Evolutionary conservation across 1,140 invertebrate genomes (phyloP).

Genomic region (Drosophila ogumai): DNA sequence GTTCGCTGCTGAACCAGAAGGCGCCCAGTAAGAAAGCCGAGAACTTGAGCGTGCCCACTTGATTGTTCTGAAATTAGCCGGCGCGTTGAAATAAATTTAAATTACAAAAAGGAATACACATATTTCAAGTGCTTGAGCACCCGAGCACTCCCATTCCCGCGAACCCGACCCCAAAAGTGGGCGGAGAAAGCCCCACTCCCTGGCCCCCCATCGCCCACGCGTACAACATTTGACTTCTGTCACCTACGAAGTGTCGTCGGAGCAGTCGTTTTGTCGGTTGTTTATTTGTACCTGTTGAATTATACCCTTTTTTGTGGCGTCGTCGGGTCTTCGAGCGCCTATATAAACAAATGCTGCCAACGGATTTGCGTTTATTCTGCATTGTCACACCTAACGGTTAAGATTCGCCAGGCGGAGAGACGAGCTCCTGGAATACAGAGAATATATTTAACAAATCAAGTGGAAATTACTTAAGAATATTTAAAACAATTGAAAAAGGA

Average conservation of each 20-base stretch:
- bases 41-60: constrained; percentile 10
- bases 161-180: constrained; percentile 18
- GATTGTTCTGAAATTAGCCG: constrained; percentile 18
- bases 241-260: constrained; percentile 57
- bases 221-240: constrained; percentile 54
- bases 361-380: constrained; percentile 80
- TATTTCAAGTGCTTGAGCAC: constrained; percentile 38
- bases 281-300: constrained; percentile 69
- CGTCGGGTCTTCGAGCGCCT: constrained; percentile 56
- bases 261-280: constrained; percentile 41
- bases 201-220: constrained; percentile 29
- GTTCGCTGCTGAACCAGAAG: constrained; percentile 38
- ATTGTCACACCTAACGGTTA: constrained; percentile 72
- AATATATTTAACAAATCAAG: constrained; percentile 6
- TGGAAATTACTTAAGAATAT: constrained; percentile 4
- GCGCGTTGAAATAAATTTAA: constrained; percentile 29
- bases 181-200: constrained; percentile 11
- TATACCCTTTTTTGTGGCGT: constrained; percentile 61
- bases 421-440: constrained; percentile 12
- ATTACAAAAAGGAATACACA: constrained; percentile 30
- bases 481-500: background rate
- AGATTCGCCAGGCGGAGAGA: constrained; percentile 36
- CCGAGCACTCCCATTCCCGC: background rate
- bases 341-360: constrained; percentile 75
- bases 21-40: constrained; percentile 41